phyloP scores from a whole-genome alignment of 1,140 invertebrate species.

The Zaprionus gabonicus region DNA sequence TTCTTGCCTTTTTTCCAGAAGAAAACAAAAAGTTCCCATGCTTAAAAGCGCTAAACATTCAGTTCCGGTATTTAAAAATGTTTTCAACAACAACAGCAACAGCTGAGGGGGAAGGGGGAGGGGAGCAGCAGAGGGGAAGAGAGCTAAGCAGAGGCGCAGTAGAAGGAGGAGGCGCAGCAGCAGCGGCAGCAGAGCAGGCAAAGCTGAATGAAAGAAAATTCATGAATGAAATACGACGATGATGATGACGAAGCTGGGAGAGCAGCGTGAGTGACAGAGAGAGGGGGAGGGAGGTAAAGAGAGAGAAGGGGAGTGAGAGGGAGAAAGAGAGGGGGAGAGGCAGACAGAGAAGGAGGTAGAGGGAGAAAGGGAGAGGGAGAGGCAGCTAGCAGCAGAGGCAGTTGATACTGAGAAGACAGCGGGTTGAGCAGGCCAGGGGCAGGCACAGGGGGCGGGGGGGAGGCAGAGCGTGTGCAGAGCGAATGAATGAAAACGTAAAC shows the following conservation, averaged over 20 bases:
- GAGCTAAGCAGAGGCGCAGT: background rate
- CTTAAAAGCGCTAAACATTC: slow-evolving; percentile 83
- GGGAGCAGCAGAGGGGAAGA: background rate
- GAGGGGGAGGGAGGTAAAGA: slow-evolving; percentile 19
- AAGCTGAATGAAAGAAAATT: slow-evolving; percentile 82
- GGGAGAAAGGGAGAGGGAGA: background rate
- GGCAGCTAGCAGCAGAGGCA: background rate
- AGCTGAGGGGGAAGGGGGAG: slow-evolving; percentile 27
- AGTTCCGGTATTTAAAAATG: slow-evolving; percentile 83
- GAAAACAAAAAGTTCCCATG: slow-evolving; percentile 82
- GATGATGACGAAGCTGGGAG: slow-evolving; percentile 51
- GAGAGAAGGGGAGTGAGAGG: background rate
- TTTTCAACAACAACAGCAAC: slow-evolving; percentile 69
- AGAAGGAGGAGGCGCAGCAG: background rate
- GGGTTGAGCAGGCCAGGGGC: background rate
- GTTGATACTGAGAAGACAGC: background rate
- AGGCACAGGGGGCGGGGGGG: background rate
- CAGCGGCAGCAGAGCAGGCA: slow-evolving; percentile 25
- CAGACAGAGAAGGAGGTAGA: too few species aligned
- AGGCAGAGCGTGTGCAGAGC: background rate
- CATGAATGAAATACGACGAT: slow-evolving; percentile 81
- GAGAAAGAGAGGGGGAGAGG: background rate
- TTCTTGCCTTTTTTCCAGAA: slow-evolving; percentile 30
- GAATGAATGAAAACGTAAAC: slow-evolving; percentile 77
- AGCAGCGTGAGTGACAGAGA: slow-evolving; percentile 29